These are phyloP conservation scores for Zapornia atra DNA, from an alignment of 2,113 vertebrate genomes.

Conservation along the genomic window DNA sequence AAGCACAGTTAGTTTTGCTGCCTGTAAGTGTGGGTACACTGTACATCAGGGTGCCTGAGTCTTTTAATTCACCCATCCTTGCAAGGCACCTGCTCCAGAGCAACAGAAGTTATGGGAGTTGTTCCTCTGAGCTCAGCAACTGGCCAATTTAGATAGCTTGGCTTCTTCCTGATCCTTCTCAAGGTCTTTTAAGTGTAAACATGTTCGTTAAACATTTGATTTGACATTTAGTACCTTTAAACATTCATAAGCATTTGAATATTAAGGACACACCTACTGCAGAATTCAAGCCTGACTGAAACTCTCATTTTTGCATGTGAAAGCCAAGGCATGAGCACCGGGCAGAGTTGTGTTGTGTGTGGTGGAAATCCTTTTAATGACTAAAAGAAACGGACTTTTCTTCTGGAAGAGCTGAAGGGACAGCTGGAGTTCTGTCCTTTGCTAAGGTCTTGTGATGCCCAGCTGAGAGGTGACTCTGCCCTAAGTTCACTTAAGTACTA, in stretches of 20 bases:
- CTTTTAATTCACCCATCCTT: neutral
- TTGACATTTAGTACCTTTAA: conserved; percentile 79
- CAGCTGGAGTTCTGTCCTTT: neutral
- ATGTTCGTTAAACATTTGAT: conserved; percentile 74
- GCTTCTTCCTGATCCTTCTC: conserved; percentile 55
- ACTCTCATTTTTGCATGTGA: neutral
- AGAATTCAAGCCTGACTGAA: conserved; percentile 5
- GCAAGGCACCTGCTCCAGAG: neutral
- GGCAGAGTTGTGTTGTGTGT: neutral
- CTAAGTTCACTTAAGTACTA: neutral
- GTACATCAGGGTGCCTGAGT: neutral
- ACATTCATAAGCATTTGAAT: conserved; percentile 74
- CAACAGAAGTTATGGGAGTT: neutral
- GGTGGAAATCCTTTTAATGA: neutral
- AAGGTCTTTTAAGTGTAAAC: conserved; percentile 78
- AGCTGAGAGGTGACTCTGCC: neutral
- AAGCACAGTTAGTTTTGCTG: neutral
- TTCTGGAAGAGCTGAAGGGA: neutral
- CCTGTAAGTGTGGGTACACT: neutral
- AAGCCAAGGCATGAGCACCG: neutral
- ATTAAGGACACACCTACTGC: conserved; percentile 60
- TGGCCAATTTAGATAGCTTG: neutral
- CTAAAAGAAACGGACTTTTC: neutral
- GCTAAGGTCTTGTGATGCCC: neutral
- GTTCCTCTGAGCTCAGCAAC: neutral